phyloP scores from a whole-genome alignment of 2,797 vertebrate species.

The Poliocrania exsul region DNA sequence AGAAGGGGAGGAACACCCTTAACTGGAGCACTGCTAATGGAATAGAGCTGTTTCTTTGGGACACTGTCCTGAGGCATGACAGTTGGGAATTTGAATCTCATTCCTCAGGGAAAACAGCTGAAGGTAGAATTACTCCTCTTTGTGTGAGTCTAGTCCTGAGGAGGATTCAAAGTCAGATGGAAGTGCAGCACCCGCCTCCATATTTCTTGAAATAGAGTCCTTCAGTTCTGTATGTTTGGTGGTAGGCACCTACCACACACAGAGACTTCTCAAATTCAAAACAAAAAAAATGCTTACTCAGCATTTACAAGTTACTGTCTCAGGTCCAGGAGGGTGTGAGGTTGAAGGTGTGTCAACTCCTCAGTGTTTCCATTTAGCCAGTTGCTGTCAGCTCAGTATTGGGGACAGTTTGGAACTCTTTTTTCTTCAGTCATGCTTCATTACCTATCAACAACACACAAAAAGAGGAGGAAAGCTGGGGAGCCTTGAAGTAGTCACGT shows the following conservation, averaged over 20 bases:
- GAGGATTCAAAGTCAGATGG: not conserved
- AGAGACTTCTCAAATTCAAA: not conserved
- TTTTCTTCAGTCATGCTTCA: not conserved
- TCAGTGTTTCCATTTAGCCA: not conserved
- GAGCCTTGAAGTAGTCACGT: not conserved
- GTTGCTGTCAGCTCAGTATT: not conserved
- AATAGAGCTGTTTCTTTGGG: not conserved
- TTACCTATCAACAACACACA: not conserved
- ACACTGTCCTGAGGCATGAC: not conserved
- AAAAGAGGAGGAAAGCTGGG: not conserved
- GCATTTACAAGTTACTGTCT: not conserved
- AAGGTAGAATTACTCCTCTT: not conserved
- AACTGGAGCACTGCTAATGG: not conserved
- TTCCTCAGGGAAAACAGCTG: not conserved
- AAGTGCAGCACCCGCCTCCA: rapidly evolving
- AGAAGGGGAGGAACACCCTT: not conserved
- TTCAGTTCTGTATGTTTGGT: not conserved
- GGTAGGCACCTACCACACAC: not conserved
- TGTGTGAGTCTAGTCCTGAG: not conserved
- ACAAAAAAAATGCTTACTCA: not conserved
- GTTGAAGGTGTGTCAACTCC: not conserved
- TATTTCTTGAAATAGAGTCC: not conserved
- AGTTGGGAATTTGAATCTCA: not conserved
- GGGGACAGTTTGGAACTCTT: not conserved
- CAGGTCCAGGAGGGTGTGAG: not conserved